Conservation (phyloP, 2,888 invertebrate genomes). For the Elegia similella region DNA sequence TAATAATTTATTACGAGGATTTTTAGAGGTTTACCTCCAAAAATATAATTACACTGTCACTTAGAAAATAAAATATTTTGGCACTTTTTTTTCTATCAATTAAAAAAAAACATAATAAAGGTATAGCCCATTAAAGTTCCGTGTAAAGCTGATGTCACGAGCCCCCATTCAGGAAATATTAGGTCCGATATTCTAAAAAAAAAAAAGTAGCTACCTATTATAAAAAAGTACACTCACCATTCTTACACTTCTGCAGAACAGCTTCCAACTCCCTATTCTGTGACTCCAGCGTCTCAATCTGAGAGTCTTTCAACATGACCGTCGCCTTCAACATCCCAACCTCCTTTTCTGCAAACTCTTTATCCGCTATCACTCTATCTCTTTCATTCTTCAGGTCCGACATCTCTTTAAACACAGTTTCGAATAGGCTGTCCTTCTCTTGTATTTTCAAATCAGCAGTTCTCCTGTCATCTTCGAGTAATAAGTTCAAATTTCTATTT, state of each 20-base stretch:
- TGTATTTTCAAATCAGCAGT: slow-evolving; percentile 32
- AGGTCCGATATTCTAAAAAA: too few species aligned
- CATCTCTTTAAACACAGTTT: slow-evolving; percentile 34
- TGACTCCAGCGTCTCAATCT: slow-evolving; percentile 30
- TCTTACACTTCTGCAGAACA: slow-evolving; percentile 25
- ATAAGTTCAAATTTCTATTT: slow-evolving; percentile 33
- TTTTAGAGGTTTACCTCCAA: neutral
- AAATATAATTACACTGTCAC: too few species aligned
- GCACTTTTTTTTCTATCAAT: too few species aligned
- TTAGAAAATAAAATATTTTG: too few species aligned
- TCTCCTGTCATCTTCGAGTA: slow-evolving; percentile 30
- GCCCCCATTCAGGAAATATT: too few species aligned
- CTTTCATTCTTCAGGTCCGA: slow-evolving; percentile 31
- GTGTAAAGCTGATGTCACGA: too few species aligned
- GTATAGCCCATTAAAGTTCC: too few species aligned
- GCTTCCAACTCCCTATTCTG: slow-evolving; percentile 31
- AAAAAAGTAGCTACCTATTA: too few species aligned
- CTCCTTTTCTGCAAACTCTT: slow-evolving; percentile 29
- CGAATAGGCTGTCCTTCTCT: slow-evolving; percentile 36
- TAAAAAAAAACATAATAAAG: too few species aligned
- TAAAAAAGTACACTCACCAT: neutral
- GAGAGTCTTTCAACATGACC: slow-evolving; percentile 23
- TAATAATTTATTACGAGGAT: too few species aligned
- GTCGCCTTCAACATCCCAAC: slow-evolving; percentile 28
- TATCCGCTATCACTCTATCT: slow-evolving; percentile 23